Conservation (phyloP, 2,113 vertebrate genomes). For the Micromys minutus region DNA sequence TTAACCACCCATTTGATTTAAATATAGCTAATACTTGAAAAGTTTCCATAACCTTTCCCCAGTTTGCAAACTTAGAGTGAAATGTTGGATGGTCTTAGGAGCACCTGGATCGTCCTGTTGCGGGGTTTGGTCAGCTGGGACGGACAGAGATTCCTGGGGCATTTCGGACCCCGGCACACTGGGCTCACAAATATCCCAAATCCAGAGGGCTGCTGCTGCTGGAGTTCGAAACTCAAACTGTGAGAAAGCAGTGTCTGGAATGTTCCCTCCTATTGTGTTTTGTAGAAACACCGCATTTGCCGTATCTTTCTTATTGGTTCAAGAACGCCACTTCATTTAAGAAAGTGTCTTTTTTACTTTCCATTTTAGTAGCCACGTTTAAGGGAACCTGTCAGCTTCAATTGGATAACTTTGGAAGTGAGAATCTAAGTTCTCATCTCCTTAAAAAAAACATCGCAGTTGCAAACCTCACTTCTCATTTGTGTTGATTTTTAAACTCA, state of each 20-base stretch:
- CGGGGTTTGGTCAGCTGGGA: not conserved
- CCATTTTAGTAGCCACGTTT: not conserved
- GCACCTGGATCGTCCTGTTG: not conserved
- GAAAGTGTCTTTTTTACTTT: constrained; percentile 2
- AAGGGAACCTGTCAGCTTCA: not conserved
- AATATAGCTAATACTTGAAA: constrained; percentile 16
- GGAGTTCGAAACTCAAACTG: not conserved
- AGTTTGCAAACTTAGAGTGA: not conserved
- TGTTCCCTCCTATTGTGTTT: not conserved
- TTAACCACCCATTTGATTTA: not conserved
- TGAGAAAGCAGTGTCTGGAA: not conserved
- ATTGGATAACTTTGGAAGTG: not conserved
- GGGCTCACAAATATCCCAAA: not conserved
- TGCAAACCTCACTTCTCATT: not conserved
- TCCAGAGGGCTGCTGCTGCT: not conserved
- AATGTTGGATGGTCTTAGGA: not conserved
- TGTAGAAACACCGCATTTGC: constrained; percentile 13
- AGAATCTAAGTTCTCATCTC: constrained; percentile 45
- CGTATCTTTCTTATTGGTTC: constrained; percentile 2
- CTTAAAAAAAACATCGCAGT: not conserved
- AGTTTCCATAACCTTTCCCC: not conserved
- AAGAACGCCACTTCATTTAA: not conserved
- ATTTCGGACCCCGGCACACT: not conserved
- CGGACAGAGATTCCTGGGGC: not conserved
- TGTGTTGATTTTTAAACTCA: not conserved